Percentiles rank a stretch among this genome's conserved stretches.
Conservation (phyloP, 2,113 vertebrate genomes). For the Tylochromis polylepis region DNA sequence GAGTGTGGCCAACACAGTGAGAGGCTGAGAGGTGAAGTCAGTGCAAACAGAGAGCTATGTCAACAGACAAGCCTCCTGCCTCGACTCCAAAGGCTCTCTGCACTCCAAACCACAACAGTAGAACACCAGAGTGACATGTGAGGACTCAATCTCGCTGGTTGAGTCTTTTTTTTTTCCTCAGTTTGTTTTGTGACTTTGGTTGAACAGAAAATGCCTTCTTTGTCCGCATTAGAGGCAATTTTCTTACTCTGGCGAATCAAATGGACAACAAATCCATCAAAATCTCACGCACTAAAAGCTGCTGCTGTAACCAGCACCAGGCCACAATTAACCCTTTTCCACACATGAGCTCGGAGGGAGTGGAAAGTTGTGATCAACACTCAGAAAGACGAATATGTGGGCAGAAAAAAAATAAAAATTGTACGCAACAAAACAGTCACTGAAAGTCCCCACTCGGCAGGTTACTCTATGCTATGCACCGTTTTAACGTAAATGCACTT, state of each 20-base stretch:
- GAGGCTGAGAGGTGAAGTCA: conserved; percentile 34
- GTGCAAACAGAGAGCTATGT: conserved; percentile 32
- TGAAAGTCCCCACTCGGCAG: not conserved
- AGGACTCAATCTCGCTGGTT: not conserved
- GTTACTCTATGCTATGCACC: not conserved
- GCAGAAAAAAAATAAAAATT: too few relatives aligned
- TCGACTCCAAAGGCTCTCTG: not conserved
- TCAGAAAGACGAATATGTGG: not conserved
- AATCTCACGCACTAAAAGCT: conserved; percentile 4
- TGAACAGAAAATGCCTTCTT: conserved; percentile 15
- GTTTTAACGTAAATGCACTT: not conserved
- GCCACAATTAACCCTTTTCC: conserved; percentile 43
- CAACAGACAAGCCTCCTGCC: conserved; percentile 34
- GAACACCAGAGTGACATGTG: not conserved
- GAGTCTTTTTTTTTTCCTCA: not conserved
- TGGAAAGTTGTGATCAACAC: conserved; percentile 31
- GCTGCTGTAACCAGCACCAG: conserved; percentile 27
- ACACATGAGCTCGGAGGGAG: conserved; percentile 12
- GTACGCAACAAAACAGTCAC: not conserved
- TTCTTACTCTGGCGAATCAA: conserved; percentile 33
- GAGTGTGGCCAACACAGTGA: conserved; percentile 20
- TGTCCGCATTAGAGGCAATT: conserved; percentile 27
- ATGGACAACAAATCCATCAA: conserved; percentile 43
- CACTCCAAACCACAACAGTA: conserved; percentile 9
- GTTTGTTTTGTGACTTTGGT: not conserved